phyloP scores from a whole-genome alignment of 2,113 vertebrate genomes.

The Oceanites oceanicus region DNA sequence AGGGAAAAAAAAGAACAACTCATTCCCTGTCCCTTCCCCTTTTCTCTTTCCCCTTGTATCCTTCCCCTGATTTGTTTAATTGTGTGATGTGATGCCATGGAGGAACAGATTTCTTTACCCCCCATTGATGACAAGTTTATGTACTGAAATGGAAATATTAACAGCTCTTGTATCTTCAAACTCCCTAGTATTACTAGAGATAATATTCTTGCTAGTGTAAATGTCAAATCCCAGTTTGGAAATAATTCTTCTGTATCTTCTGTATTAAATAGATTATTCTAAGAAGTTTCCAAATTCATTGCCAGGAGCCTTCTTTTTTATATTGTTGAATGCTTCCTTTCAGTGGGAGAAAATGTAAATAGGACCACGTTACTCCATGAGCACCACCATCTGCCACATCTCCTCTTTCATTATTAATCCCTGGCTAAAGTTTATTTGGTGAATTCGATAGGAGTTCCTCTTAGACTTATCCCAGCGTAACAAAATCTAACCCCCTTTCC shows the following conservation, averaged over 20 bases:
- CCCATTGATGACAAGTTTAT: conserved; percentile 3
- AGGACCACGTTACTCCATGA: background rate
- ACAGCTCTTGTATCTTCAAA: background rate
- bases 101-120: conserved; percentile 6
- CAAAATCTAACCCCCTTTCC: background rate
- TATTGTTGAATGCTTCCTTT: background rate
- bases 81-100: background rate
- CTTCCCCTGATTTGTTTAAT: conserved; percentile 5
- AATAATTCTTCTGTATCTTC: background rate
- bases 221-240: conserved; percentile 29
- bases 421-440: background rate
- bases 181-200: background rate
- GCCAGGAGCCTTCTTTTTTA: background rate
- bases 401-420: background rate
- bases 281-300: background rate
- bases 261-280: conserved; percentile 5
- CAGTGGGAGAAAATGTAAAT: background rate
- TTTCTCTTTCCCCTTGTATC: background rate
- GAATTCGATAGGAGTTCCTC: background rate
- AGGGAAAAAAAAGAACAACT: background rate
- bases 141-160: conserved; percentile 19
- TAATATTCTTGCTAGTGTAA: conserved; percentile 10
- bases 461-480: background rate
- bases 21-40: background rate
- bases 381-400: conserved; percentile 6